Conservation (phyloP, 2,888 invertebrate genomes). For the Acanthoscelides obtectus region DNA sequence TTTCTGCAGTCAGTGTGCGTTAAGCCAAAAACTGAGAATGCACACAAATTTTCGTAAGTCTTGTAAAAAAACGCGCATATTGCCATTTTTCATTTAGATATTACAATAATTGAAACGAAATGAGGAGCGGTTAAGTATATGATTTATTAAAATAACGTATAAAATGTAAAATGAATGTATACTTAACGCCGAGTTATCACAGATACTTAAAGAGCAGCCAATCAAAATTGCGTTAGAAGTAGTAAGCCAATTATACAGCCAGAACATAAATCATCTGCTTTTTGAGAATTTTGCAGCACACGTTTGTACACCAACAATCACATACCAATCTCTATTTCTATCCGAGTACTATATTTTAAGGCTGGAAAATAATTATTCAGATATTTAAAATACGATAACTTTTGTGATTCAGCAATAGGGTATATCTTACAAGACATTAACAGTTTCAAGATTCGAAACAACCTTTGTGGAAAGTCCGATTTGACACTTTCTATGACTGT, state of each 20-base stretch:
- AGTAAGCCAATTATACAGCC: neutral
- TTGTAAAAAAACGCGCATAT: too few relatives aligned
- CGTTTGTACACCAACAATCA: slow-evolving; percentile 17
- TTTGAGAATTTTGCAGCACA: slow-evolving; percentile 10
- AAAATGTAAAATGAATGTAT: too few relatives aligned
- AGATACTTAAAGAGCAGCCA: slow-evolving; percentile 4
- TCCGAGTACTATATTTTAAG: slow-evolving; percentile 12
- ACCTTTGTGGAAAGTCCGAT: too few relatives aligned
- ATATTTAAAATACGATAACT: neutral
- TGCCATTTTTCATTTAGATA: too few relatives aligned
- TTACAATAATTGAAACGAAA: too few relatives aligned
- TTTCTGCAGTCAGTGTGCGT: too few relatives aligned
- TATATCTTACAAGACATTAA: neutral
- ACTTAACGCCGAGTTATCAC: neutral
- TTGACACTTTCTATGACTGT: too few relatives aligned
- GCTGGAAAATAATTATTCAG: slow-evolving; percentile 22
- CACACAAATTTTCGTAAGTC: too few relatives aligned
- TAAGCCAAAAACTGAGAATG: too few relatives aligned
- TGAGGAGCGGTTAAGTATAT: slow-evolving; percentile 8
- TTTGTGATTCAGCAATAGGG: neutral
- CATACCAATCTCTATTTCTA: slow-evolving; percentile 29
- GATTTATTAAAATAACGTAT: slow-evolving; percentile 9
- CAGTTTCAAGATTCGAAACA: too few relatives aligned
- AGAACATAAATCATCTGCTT: neutral
- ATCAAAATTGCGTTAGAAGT: slow-evolving; percentile 8